Percentiles rank a stretch among this genome's conserved stretches.
These are phyloP conservation scores for Magallana gigas DNA, from an alignment of 1,140 invertebrate genomes.

Conservation along the genomic window DNA sequence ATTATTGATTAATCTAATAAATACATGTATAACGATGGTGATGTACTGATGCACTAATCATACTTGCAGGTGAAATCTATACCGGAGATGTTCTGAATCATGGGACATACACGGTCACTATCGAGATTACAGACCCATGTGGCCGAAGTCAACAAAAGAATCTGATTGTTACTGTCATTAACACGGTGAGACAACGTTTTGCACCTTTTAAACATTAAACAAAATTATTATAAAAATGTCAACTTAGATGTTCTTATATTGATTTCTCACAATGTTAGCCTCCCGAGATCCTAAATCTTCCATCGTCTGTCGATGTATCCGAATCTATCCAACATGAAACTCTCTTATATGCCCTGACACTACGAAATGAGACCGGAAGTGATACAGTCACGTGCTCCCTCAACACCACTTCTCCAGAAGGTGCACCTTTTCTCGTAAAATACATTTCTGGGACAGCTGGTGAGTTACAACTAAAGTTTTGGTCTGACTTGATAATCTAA, in stretches of 20 bases:
- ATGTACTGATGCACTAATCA: neutral
- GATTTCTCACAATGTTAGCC: neutral
- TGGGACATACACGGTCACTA: neutral
- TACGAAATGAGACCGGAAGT: conserved; percentile 10
- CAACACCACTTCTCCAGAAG: neutral
- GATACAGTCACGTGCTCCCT: conserved; percentile 26
- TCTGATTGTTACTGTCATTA: neutral
- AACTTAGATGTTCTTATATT: no score
- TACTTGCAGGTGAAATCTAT: neutral
- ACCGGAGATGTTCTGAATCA: neutral
- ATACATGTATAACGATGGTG: no score
- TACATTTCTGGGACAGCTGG: conserved; percentile 23
- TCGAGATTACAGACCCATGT: neutral
- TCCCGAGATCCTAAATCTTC: conserved; percentile 33
- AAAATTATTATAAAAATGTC: neutral
- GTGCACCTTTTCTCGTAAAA: conserved; percentile 26
- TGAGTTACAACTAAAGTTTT: neutral
- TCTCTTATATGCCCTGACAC: neutral
- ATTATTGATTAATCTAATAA: no score
- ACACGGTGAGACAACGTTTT: neutral
- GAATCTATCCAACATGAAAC: neutral
- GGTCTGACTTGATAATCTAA: no score
- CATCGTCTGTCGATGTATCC: neutral
- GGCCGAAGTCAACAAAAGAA: neutral
- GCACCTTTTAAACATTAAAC: neutral